Base-by-base conservation (phyloP, 2,888 invertebrate species). In the Amphiduros pacificus region DNA sequence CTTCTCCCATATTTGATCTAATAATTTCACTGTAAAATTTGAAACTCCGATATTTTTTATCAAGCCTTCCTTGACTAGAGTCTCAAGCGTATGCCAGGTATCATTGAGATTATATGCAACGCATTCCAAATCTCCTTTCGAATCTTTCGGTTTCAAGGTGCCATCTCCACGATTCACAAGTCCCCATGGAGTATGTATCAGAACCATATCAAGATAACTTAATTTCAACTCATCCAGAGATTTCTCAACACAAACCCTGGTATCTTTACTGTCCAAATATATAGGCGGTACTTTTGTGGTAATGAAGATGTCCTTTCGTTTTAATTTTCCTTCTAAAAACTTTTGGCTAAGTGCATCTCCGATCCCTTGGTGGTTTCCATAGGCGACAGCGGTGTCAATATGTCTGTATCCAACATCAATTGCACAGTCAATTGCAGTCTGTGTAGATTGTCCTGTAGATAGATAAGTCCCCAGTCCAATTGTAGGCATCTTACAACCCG, bases 281-380 rank as follows among this genome's bases (percentile, higher is more conserved):
- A 58, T 51, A 1, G 58, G 58, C 1, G 58, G 58, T 4, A 58
- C 36, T 26, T 58, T 58, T 24, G 58, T 58, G 5, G 58, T 58
- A 22, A 58, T 31, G 24, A 58, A 58, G 5, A 58, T 17, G 5
- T 58, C 50, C 50, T 32, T 32, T 1, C 58, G 49, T 27, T 51
- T 31, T 9, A 50, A 20, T 24, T 11, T 50, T 22, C 32, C 24
- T 27, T 31, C 22, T 2, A 24, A 24, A 2, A 58, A n/a, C 1
- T 20, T 4, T 11, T 50, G 32, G 2, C n/a, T 6, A 4, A 58
- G 14, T 2, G 40, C 51, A 4, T 14, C 36, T 29, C 58, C 58
- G 1, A 58, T 32, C 1, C 36, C 51, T 4, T 2, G 17, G 17
- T 58, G 50, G 36, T 58, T 58, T 1, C 26, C 50, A 24, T 58